These are phyloP conservation scores for Oligia latruncula DNA, from an alignment of 2,888 invertebrate species.

Conservation along the genomic window DNA sequence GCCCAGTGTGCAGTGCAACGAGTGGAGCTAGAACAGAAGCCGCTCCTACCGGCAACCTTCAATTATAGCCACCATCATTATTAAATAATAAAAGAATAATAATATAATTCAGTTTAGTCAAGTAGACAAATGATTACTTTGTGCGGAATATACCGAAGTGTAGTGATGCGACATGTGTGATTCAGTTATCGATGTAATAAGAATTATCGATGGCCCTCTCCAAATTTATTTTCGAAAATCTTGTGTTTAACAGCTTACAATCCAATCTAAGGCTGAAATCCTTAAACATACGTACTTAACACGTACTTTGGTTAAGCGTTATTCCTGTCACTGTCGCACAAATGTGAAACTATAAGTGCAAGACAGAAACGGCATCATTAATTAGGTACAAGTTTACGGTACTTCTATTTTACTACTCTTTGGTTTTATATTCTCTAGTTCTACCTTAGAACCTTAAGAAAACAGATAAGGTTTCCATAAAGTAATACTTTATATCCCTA, in stretches of 20 bases:
- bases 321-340: neutral
- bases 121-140: slow-evolving; percentile 89
- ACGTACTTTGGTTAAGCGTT: too few species aligned
- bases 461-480: neutral
- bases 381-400: neutral
- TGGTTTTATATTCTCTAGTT: neutral
- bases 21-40: slow-evolving; percentile 84
- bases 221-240: neutral
- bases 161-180: slow-evolving; percentile 68
- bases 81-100: slow-evolving; percentile 88
- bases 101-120: slow-evolving; percentile 90
- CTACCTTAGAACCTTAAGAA: neutral
- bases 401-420: neutral
- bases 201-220: neutral
- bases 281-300: neutral
- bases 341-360: neutral
- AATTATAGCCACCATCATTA: slow-evolving; percentile 84
- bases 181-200: slow-evolving; percentile 59
- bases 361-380: too few species aligned
- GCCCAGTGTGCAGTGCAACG: slow-evolving; percentile 74
- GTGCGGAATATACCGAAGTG: slow-evolving; percentile 75
- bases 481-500: slow-evolving; percentile 8
- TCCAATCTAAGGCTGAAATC: neutral
- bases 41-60: slow-evolving; percentile 75
- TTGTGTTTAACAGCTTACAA: neutral